Conservation (phyloP, 2,888 invertebrate species). For the Synanthedon vespiformis region DNA sequence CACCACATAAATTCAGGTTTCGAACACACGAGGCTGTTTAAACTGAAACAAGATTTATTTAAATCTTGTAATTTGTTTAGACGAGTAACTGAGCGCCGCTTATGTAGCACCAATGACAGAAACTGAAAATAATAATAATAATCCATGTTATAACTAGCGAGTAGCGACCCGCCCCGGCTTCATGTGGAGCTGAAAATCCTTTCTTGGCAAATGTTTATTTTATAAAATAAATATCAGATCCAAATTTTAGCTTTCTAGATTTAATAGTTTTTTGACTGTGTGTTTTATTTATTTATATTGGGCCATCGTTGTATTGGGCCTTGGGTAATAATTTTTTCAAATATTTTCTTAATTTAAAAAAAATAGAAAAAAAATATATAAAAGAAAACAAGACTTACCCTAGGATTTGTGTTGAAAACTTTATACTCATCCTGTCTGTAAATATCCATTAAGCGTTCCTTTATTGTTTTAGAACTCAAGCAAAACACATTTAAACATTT, state of each 20-base stretch:
- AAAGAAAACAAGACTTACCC: constrained; percentile 35
- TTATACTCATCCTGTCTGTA: constrained; percentile 70
- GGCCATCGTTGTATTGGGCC: too few species aligned
- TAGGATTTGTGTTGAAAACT: constrained; percentile 71
- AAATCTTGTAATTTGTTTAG: constrained; percentile 40
- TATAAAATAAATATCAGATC: too few species aligned
- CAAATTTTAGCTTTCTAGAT: too few species aligned
- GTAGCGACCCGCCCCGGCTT: too few species aligned
- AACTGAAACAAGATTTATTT: constrained; percentile 53
- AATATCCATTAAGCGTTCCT: constrained; percentile 68
- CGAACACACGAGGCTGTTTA: constrained; percentile 48
- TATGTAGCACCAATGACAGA: constrained; percentile 45
- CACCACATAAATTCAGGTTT: constrained; percentile 52
- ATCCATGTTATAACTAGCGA: too few species aligned
- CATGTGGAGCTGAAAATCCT: too few species aligned
- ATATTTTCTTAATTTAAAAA: too few species aligned
- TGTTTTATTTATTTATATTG: too few species aligned
- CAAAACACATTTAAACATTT: constrained; percentile 70
- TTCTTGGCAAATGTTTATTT: too few species aligned
- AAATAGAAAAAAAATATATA: too few species aligned
- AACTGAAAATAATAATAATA: constrained; percentile 22
- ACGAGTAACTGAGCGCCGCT: constrained; percentile 47
- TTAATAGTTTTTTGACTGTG: too few species aligned
- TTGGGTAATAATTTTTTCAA: too few species aligned
- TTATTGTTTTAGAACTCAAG: constrained; percentile 69